Conservation (phyloP, 2,888 invertebrate genomes). For the Allacma fusca region DNA sequence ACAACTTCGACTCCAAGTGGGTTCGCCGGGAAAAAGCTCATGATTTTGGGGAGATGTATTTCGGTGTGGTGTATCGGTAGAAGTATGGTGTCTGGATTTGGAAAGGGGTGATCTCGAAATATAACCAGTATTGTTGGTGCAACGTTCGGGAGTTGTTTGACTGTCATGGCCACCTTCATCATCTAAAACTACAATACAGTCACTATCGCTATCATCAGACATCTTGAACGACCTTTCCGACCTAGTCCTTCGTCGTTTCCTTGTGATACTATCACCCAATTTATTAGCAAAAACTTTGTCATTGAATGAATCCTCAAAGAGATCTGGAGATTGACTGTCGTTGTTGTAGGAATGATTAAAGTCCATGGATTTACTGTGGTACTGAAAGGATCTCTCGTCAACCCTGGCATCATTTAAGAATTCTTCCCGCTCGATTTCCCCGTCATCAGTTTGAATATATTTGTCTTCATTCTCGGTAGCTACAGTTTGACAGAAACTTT, state of each 20-base stretch:
- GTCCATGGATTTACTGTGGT: constrained; percentile 9
- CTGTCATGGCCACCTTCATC: constrained; percentile 18
- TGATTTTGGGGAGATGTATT: background rate
- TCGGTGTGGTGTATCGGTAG: background rate
- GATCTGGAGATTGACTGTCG: constrained; percentile 29
- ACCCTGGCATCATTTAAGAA: constrained; percentile 33
- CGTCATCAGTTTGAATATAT: constrained; percentile 26
- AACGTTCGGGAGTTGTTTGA: background rate
- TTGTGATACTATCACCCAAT: background rate
- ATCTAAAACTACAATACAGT: constrained; percentile 35
- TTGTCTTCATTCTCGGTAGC: background rate
- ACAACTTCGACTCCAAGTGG: constrained; percentile 36
- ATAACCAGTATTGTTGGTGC: background rate
- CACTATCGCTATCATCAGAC: constrained; percentile 23
- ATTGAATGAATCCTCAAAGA: constrained; percentile 37
- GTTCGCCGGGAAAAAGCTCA: background rate
- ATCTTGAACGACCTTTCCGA: constrained; percentile 24
- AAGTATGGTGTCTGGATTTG: background rate
- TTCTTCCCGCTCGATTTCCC: constrained; percentile 8
- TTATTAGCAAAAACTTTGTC: constrained; percentile 36
- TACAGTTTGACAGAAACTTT: background rate
- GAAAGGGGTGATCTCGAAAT: background rate
- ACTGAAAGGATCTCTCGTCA: constrained; percentile 26
- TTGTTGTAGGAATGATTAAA: background rate
- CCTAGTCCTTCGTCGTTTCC: constrained; percentile 19